Base-by-base conservation (phyloP, 2,113 vertebrate species). In the Bos javanicus region DNA sequence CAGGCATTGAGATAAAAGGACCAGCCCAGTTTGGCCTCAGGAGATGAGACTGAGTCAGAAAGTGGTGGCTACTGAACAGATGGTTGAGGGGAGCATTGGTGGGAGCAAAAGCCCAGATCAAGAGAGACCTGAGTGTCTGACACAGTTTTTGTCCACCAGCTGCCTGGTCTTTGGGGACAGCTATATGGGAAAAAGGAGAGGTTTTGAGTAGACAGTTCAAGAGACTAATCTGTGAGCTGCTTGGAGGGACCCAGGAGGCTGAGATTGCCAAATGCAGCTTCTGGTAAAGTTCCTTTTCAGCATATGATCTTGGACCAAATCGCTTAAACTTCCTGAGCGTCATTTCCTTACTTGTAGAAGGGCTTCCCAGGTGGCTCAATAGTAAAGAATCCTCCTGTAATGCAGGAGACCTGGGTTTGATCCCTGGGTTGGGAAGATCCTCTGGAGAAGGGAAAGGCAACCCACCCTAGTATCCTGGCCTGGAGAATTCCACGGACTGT, bases 61-160 rank as follows among this genome's bases (percentile, higher is more conserved):
- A 19, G 76, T 13, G 23, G 19, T 3, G 33, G 10, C 13, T 12
- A 25, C 14, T 25, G 36, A 78, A 26, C 78, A 64, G 28, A 43
- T 0, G 0, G 1, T 25, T 28, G 30, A 30, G 30, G 23, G 59
- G 80, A 62, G 4, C 25, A 7, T 3, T 48, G 57, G 25, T 21
- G 14, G 25, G 36, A 90, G 25, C 48, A 59, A 33, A 94, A 30
- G 39, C 54, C 36, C 30, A 11, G 30, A 85, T 33, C 14, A 84
- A 46, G 28, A 81, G 36, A 28, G 14, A 84, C 16, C 56, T 3
- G 30, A 26, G 6, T 15, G 17, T 46, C 62, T 50, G 33, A 33
- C 56, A 56, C 14, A 30, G 28, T 57, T 64, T 33, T 19, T 64
- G 25, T 80, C 7, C 14, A 67, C 10, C 23, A 9, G 26, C 28